Conservation (phyloP, 2,113 vertebrate species). For the Montifringilla adamsi region DNA sequence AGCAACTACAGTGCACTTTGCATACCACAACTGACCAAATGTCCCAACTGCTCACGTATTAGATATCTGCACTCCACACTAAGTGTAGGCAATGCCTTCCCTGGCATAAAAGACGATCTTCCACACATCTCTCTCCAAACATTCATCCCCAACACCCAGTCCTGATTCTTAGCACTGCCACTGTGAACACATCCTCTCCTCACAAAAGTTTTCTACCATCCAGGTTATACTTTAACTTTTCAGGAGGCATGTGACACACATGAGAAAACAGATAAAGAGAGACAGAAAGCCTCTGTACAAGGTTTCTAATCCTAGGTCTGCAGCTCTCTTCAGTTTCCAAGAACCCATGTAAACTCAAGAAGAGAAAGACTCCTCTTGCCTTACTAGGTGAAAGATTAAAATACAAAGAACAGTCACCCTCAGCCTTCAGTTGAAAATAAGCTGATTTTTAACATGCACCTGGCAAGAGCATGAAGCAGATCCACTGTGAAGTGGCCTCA, state of each 20-base stretch:
- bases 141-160: not conserved
- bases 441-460: not conserved
- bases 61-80: not conserved
- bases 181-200: not conserved
- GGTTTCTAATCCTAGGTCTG: not conserved
- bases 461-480: not conserved
- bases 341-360: not conserved
- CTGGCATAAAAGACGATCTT: not conserved
- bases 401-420: not conserved
- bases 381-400: not conserved
- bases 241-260: not conserved
- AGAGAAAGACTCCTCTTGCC: not conserved
- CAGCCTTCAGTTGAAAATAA: not conserved
- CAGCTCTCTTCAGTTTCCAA: not conserved
- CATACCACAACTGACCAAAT: not conserved
- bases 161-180: not conserved
- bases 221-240: not conserved
- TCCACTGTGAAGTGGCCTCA: not conserved
- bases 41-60: not conserved
- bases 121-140: not conserved
- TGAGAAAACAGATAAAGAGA: not conserved
- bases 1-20: not conserved
- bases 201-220: not conserved
- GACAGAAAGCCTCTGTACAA: not conserved
- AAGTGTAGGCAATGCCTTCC: not conserved